phyloP scores from a whole-genome alignment of 2,888 invertebrate genomes.

The Nomada ruficornis region DNA sequence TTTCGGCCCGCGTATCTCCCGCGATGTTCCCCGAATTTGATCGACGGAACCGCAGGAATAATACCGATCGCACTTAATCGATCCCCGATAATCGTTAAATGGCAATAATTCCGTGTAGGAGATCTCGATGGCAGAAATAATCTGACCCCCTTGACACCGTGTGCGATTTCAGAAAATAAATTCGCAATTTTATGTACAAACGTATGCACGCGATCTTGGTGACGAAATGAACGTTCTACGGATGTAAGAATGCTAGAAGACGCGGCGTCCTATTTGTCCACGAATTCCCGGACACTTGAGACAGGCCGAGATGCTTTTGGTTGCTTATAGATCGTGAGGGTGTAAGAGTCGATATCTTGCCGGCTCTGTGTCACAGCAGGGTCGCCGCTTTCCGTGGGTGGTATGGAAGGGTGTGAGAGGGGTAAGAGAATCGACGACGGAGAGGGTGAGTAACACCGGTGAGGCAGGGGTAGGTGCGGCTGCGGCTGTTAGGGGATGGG shows the following conservation, averaged over 20 bases:
- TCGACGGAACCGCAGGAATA: constrained; percentile 12
- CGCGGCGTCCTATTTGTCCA: neutral
- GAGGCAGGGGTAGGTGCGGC: constrained; percentile 71
- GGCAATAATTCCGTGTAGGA: constrained; percentile 1
- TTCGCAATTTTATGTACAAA: too few species aligned
- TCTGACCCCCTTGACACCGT: neutral
- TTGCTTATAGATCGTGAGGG: constrained; percentile 76
- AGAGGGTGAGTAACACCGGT: constrained; percentile 46
- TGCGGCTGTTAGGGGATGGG: constrained; percentile 68
- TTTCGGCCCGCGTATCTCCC: constrained; percentile 24
- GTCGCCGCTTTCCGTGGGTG: constrained; percentile 59
- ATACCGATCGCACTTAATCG: constrained; percentile 32
- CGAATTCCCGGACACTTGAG: constrained; percentile 33
- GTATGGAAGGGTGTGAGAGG: constrained; percentile 63
- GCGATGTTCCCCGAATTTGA: constrained; percentile 34
- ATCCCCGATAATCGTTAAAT: constrained; percentile 31
- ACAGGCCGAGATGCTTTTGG: constrained; percentile 41
- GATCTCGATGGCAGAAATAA: neutral
- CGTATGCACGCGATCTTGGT: neutral
- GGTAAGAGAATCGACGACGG: constrained; percentile 63
- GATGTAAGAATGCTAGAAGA: neutral
- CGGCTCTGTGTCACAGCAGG: constrained; percentile 79
- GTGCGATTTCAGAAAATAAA: too few species aligned
- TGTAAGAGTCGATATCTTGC: constrained; percentile 83
- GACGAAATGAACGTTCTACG: too few species aligned